Evolutionary conservation across 2,797 vertebrate genomes (phyloP).

Genomic region (Fistularia commersonii): DNA sequence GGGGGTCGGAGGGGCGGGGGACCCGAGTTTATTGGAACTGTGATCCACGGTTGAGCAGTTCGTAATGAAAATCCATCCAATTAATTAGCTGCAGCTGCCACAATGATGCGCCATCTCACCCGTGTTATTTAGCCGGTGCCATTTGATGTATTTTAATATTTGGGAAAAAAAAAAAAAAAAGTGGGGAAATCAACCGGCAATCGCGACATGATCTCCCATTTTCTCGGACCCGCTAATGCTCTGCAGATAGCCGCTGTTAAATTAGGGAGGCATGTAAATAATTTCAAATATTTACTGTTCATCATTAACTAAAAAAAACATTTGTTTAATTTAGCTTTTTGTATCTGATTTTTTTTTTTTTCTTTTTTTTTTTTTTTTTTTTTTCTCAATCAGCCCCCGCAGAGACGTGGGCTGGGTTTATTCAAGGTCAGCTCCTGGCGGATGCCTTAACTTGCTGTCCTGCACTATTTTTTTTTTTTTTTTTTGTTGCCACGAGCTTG

Average conservation of each 20-base stretch:
- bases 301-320: slow-evolving; percentile 30
- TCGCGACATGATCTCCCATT: slow-evolving; percentile 11
- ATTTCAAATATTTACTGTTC: slow-evolving; percentile 24
- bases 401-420: slow-evolving; percentile 22
- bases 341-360: neutral
- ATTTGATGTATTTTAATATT: slow-evolving; percentile 21
- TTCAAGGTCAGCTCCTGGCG: slow-evolving; percentile 30
- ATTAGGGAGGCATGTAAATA: slow-evolving; percentile 28
- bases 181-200: slow-evolving; percentile 1
- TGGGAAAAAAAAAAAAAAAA: slow-evolving; percentile 5
- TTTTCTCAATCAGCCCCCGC: slow-evolving; percentile 9
- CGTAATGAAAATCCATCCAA: slow-evolving; percentile 47
- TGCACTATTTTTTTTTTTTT: slow-evolving; percentile 24
- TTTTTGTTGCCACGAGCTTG: slow-evolving; percentile 29
- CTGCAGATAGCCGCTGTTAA: slow-evolving; percentile 6
- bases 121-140: slow-evolving; percentile 5
- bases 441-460: slow-evolving; percentile 43
- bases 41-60: slow-evolving; percentile 22
- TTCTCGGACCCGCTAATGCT: slow-evolving; percentile 16
- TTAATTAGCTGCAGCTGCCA: slow-evolving; percentile 27
- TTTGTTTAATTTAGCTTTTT: slow-evolving; percentile 13
- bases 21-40: slow-evolving; percentile 41
- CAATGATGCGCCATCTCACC: slow-evolving; percentile 31
- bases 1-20: slow-evolving; percentile 13
- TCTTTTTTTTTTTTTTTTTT: no score